These are phyloP conservation scores for Periparus ater DNA, from an alignment of 2,797 vertebrate genomes.

Conservation along the genomic window DNA sequence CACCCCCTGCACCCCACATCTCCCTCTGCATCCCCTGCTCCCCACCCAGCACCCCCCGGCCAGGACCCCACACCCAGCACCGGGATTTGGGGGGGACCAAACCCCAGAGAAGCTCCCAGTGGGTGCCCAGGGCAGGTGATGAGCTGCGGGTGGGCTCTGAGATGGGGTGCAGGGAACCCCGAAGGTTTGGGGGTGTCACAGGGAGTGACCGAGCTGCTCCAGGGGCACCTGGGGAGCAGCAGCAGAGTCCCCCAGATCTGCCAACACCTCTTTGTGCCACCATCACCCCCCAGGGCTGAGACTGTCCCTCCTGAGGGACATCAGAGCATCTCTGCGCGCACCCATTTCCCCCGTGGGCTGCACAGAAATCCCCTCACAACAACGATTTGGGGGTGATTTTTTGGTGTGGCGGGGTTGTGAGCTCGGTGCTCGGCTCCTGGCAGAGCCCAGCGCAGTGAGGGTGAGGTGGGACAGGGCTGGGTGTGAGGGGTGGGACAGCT, in stretches of 20 bases:
- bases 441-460: not conserved
- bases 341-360: not conserved
- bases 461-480: not conserved
- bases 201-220: not conserved
- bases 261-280: not conserved
- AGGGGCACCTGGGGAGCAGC: not conserved
- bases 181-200: not conserved
- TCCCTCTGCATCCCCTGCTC: not conserved
- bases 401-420: accelerated
- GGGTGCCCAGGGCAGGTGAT: not conserved
- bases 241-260: accelerated
- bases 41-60: not conserved
- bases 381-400: not conserved
- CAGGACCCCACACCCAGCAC: not conserved
- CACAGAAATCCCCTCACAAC: accelerated
- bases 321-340: accelerated
- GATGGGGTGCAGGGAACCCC: not conserved
- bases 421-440: accelerated
- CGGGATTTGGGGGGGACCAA: too few species aligned
- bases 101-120: accelerated
- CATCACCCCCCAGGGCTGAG: accelerated
- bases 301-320: not conserved
- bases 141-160: not conserved
- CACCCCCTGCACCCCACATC: not conserved
- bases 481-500: not conserved